phyloP scores from a whole-genome alignment of 2,113 vertebrate species.

The Thomomys bottae region DNA sequence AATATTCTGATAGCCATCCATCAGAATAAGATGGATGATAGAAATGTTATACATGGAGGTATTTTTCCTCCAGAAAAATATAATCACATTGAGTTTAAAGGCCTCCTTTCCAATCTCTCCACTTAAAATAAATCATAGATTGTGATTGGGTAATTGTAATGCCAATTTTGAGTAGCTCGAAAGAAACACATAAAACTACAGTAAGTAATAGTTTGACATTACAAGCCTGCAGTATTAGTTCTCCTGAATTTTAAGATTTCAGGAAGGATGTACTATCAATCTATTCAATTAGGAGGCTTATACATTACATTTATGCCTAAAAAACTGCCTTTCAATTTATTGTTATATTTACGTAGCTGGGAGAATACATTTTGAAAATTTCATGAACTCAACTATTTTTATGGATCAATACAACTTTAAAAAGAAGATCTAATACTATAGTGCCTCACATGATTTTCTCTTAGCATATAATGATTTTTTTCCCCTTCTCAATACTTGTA shows the following conservation, averaged over 20 bases:
- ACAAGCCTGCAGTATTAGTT: constrained; percentile 4
- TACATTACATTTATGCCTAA: constrained; percentile 26
- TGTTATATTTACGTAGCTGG: constrained; percentile 51
- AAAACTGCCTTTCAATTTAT: constrained; percentile 62
- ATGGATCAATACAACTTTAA: constrained; percentile 53
- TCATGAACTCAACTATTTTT: constrained; percentile 55
- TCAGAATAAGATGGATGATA: not conserved
- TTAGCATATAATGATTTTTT: constrained; percentile 31
- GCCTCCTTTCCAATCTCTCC: not conserved
- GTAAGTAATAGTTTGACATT: not conserved
- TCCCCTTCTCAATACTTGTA: constrained; percentile 42
- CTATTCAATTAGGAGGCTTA: constrained; percentile 17
- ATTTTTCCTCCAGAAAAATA: not conserved
- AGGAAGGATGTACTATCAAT: constrained; percentile 10
- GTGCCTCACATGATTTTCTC: constrained; percentile 43
- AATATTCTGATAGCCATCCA: not conserved
- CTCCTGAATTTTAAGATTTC: constrained; percentile 49
- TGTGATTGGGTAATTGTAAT: not conserved
- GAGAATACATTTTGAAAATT: constrained; percentile 52
- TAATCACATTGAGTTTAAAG: not conserved
- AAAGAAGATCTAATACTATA: constrained; percentile 26
- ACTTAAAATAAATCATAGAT: not conserved
- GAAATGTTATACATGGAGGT: not conserved
- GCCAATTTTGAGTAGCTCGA: not conserved
- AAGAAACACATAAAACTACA: constrained; percentile 6